These are phyloP conservation scores for Ridgeia piscesae DNA, from an alignment of 1,140 invertebrate genomes.

Conservation along the genomic window DNA sequence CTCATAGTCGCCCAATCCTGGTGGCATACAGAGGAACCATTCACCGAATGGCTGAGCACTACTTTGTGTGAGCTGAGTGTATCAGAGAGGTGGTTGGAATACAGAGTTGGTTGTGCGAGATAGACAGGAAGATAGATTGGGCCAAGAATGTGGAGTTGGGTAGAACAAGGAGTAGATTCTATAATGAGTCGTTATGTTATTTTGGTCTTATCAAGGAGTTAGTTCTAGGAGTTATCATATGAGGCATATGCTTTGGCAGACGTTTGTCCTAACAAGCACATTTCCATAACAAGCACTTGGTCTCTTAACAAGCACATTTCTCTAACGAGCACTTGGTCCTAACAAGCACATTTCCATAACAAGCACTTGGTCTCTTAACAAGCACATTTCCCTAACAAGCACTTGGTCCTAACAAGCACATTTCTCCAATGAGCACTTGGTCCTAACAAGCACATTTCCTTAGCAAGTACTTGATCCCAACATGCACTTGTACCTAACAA, in stretches of 20 bases:
- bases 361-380: not conserved
- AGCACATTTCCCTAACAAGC: too few relatives aligned
- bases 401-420: too few relatives aligned
- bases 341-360: not conserved
- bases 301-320: not conserved
- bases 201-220: not conserved
- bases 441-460: not conserved
- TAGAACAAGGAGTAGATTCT: not conserved
- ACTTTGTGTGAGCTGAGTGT: not conserved
- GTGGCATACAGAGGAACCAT: slow-evolving; percentile 13
- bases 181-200: not conserved
- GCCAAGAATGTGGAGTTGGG: not conserved
- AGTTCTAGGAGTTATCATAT: not conserved
- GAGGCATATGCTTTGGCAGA: too few relatives aligned
- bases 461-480: too few relatives aligned
- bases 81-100: not conserved
- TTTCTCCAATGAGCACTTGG: too few relatives aligned
- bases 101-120: not conserved
- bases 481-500: too few relatives aligned
- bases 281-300: not conserved
- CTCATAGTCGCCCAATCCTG: slow-evolving; percentile 48
- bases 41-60: not conserved
- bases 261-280: not conserved
- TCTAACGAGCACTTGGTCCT: not conserved
- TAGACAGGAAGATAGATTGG: not conserved